Evolutionary conservation across 2,888 invertebrate species (phyloP).

Genomic region (Imbricaverruca yamaguchii): DNA sequence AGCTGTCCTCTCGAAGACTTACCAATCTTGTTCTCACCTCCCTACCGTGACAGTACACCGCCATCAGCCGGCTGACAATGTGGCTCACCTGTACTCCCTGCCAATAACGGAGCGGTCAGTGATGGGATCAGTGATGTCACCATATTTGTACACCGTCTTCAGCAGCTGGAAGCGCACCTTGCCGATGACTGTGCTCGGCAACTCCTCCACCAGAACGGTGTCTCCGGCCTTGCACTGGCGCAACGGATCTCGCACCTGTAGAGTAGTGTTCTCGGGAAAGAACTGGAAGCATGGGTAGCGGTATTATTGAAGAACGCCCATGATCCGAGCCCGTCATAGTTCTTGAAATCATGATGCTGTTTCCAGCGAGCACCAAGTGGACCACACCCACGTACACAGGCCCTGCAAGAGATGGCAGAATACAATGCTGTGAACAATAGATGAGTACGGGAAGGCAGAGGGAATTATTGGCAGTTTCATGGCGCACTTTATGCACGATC

Average conservation of each 20-base stretch:
- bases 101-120: slow-evolving; percentile 69
- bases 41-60: too few relatives aligned
- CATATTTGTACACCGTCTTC: slow-evolving; percentile 69
- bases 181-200: slow-evolving; percentile 63
- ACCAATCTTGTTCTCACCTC: too few relatives aligned
- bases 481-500: too few relatives aligned
- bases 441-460: too few relatives aligned
- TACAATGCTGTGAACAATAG: too few relatives aligned
- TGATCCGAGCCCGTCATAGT: too few relatives aligned
- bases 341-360: too few relatives aligned
- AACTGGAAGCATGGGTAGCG: slow-evolving; percentile 52
- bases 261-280: slow-evolving; percentile 61
- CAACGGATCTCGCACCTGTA: slow-evolving; percentile 70
- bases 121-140: slow-evolving; percentile 78
- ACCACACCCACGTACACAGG: too few relatives aligned
- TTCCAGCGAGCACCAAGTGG: too few relatives aligned
- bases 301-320: slow-evolving; percentile 24
- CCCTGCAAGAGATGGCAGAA: too few relatives aligned
- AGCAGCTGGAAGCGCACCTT: slow-evolving; percentile 70
- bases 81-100: slow-evolving; percentile 53
- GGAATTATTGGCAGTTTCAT: too few relatives aligned
- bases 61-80: not conserved
- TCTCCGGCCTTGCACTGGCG: slow-evolving; percentile 73
- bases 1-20: too few relatives aligned
- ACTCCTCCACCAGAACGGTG: slow-evolving; percentile 64